Conservation (phyloP, 1,140 invertebrate species). For the Cepaea nemoralis region DNA sequence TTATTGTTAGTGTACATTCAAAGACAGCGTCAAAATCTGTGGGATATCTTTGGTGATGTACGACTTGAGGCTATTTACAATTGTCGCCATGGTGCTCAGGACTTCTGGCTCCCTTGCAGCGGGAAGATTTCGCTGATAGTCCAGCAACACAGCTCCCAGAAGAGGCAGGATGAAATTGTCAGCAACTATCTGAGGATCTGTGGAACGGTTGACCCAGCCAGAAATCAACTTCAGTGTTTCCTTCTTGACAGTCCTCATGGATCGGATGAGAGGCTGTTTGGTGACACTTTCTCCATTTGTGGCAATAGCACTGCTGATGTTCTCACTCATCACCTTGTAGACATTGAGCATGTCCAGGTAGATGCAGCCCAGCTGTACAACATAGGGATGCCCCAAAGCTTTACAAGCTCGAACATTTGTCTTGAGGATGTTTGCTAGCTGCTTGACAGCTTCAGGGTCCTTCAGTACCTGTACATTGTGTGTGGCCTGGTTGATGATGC, state of each 20-base stretch:
- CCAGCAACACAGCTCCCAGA: constrained; percentile 94
- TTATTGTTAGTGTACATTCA: constrained; percentile 93
- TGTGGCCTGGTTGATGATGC: constrained; percentile 96
- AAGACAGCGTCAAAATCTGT: constrained; percentile 99
- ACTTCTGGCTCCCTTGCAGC: constrained; percentile 98
- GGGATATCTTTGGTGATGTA: constrained; percentile 95
- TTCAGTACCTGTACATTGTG: constrained; percentile 96
- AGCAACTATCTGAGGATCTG: constrained; percentile 85
- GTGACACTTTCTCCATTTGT: constrained; percentile 95
- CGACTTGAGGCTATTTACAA: constrained; percentile 93
- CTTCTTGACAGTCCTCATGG: constrained; percentile 98
- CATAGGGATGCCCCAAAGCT: constrained; percentile 95
- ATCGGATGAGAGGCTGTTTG: constrained; percentile 97
- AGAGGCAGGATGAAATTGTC: constrained; percentile 98
- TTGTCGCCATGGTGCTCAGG: constrained; percentile 94
- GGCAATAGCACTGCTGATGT: constrained; percentile 95
- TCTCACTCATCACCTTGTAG: constrained; percentile 98
- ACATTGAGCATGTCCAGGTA: constrained; percentile 99
- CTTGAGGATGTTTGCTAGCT: constrained; percentile 97
- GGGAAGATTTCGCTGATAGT: constrained; percentile 95
- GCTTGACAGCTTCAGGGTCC: constrained; percentile 96
- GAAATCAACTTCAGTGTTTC: constrained; percentile 99
- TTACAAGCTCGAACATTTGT: constrained; percentile 99
- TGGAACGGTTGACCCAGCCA: constrained; percentile 93
- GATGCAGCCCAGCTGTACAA: constrained; percentile 93